These are phyloP conservation scores for Ptychochromis oligacanthus DNA, from an alignment of 2,113 vertebrate species.

Conservation along the genomic window DNA sequence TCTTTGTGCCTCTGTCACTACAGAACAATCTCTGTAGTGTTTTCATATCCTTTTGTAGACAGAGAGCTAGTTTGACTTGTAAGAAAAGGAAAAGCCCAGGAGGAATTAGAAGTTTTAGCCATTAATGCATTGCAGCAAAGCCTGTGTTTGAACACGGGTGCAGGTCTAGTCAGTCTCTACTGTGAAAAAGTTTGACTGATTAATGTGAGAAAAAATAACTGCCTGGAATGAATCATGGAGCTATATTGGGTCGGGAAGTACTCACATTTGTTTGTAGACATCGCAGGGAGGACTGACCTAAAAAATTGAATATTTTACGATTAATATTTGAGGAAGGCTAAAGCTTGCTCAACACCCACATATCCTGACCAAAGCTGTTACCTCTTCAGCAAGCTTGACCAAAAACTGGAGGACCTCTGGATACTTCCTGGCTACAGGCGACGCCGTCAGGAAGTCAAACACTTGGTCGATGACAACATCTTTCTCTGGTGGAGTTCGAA, in stretches of 20 bases:
- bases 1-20: not conserved
- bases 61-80: no score
- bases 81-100: no score
- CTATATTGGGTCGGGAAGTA: not conserved
- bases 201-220: not conserved
- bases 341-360: not conserved
- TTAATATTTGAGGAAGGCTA: not conserved
- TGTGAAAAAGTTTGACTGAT: not conserved
- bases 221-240: not conserved
- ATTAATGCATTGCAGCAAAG: fast-evolving
- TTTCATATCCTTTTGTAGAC: no score
- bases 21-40: no score
- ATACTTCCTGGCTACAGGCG: slow-evolving; percentile 33
- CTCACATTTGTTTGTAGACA: slow-evolving; percentile 67
- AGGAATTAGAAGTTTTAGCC: not conserved
- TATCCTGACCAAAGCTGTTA: slow-evolving; percentile 23
- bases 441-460: slow-evolving; percentile 66
- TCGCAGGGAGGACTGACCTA: slow-evolving; percentile 51
- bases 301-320: not conserved
- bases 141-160: not conserved
- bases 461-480: slow-evolving; percentile 58
- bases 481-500: slow-evolving; percentile 52
- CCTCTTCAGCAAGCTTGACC: slow-evolving; percentile 28
- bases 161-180: not conserved
- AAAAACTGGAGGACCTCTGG: slow-evolving; percentile 43